Evolutionary conservation across 2,113 vertebrate species (phyloP), one percentile per base, ranked within the genome.

Genomic region (Grus americana): DNA sequence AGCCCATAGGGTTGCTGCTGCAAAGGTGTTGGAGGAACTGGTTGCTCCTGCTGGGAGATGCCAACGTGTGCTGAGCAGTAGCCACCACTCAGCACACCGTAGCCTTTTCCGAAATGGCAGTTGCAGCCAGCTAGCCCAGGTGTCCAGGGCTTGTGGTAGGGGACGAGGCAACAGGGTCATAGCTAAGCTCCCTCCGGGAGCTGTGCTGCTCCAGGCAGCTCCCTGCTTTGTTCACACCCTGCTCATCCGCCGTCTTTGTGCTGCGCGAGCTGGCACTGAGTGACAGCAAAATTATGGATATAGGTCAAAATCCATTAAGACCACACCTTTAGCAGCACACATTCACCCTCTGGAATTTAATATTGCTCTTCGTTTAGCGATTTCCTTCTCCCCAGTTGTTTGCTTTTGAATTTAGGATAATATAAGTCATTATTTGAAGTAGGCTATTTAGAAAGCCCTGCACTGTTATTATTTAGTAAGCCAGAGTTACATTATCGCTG

Each of bases 371-470:
- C 68, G 46, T 90, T 96, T 96, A 95, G 95, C 1, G 88, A 96
- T 97, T 96, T 95, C 93, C 94, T 94, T 96, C 90, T 97, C 87
- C 88, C 93, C 91, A 81, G 89, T 97, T 97, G 91, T 95, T 97
- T 97, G 91, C 96, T 97, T 97, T 97, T 97, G 96, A 97, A 97
- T 96, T 97, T 93, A 95, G 94, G 66, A 95, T 97, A 97, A 96
- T 97, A 95, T 91, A 96, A 97, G 91, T 97, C 96, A 93, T 96
- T 97, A 95, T 96, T 96, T 97, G 94, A 97, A 97, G 95, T 89
- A 96, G 95, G 94, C 93, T 97, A 93, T 96, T 97, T 97, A 96
- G 95, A 97, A 97, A 97, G 78, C 87, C 91, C 67, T 73, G 93
- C 94, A 90, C 95, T 97, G 91, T 96, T 96, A 96, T 97, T 97